Evolutionary conservation across 2,888 invertebrate species (phyloP).

Genomic region (Drosophila kokeensis): DNA sequence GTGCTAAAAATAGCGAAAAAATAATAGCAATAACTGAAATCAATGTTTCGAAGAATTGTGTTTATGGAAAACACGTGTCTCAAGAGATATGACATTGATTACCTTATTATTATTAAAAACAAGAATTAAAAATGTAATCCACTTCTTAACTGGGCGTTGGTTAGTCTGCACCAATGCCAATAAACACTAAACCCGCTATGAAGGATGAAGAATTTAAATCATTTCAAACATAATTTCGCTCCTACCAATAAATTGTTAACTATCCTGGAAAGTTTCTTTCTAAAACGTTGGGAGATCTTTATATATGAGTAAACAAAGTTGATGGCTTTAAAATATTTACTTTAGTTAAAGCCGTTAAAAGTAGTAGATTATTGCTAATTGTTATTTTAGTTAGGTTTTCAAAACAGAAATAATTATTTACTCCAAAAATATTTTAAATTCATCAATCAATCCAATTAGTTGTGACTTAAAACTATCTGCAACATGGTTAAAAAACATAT

Average conservation of each 20-base stretch:
- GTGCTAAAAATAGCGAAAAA: neutral
- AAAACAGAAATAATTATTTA: neutral
- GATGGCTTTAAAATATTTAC: neutral
- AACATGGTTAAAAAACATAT: neutral
- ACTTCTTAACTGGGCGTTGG: neutral
- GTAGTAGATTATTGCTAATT: neutral
- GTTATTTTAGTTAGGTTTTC: no score
- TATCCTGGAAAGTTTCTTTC: neutral
- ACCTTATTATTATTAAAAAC: neutral
- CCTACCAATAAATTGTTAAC: neutral
- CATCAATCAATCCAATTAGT: neutral
- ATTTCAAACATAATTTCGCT: neutral
- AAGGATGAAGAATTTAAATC: neutral
- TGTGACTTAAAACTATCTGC: neutral
- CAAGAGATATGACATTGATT: neutral
- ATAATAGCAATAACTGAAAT: neutral
- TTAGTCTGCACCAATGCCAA: neutral
- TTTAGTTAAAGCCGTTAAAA: neutral
- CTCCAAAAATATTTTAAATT: neutral
- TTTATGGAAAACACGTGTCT: no score
- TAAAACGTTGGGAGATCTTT: neutral
- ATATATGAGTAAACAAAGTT: neutral
- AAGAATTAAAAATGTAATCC: neutral
- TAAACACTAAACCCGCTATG: neutral
- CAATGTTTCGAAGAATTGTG: neutral